Base-by-base conservation (phyloP, 2,888 invertebrate species). In the Sclerodermus sp. region DNA sequence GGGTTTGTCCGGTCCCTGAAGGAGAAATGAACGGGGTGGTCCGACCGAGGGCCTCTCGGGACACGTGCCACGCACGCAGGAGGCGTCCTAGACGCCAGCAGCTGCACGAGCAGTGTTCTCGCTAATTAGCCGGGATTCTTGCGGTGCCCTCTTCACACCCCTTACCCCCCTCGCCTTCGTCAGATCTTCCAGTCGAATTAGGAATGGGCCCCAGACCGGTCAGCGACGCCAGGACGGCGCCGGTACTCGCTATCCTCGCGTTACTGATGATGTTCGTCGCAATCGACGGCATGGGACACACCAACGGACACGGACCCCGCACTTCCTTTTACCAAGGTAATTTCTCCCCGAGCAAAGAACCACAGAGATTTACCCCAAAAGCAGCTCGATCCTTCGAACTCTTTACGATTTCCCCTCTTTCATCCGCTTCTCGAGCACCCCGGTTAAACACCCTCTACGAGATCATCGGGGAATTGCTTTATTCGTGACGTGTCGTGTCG, bases 61-160 rank as follows among this genome's bases (percentile, higher is more conserved):
- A 68, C 70, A 70, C 70, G 70, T 70, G 70, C 68, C 68, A 65
- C 62, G 66, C 70, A 68, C 70, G 70, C 68, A 66, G 66, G 68
- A 68, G 65, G 62, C 64, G 64, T 59, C 53, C 57, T 55, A 56
- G 59, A 59, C 64, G 64, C 57, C 62, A 57, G 47, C 57, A 63
- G 54, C 51, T 57, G 61, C 63, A 64, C 59, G 61, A 63, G 64
- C 58, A 36, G 14, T 36, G 12, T 9, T 31, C 36, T 36, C 36
- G n/a, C n/a, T 14, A 36, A n/a, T 15, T 10, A n/a, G 38, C 5
- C 38, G 10, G 15, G 15, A 9, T 15, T 16, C 38, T 6, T 14
- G 38, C 15, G 15, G 14, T 23, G 8, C 23, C 23, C 23, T 23
- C 23, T 23, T 23, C 8, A 5, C 23, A 5, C 23, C 8, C 23